A percentile compares a stretch with the other conserved stretches of the same genome.
These are phyloP conservation scores for Fabriciana adippe DNA, from an alignment of 2,888 invertebrate species.

Conservation along the genomic window DNA sequence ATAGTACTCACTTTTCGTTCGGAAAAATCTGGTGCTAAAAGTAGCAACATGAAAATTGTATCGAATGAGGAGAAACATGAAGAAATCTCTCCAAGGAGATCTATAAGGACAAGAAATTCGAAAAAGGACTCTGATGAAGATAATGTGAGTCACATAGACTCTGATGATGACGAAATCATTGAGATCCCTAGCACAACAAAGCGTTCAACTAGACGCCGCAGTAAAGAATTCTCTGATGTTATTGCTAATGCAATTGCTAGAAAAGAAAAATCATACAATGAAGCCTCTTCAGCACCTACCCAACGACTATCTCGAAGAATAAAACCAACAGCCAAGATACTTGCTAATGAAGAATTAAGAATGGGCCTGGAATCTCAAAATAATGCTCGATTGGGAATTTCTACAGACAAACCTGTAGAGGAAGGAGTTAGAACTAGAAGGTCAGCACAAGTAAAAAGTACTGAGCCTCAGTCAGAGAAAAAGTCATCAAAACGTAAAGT, in stretches of 20 bases:
- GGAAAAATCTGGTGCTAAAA: conserved; percentile 81
- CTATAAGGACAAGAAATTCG: conserved; percentile 57
- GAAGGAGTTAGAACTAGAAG: conserved; percentile 67
- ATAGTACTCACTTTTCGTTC: conserved; percentile 85
- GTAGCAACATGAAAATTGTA: conserved; percentile 78
- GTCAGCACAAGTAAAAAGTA: conserved; percentile 53
- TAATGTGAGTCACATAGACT: conserved; percentile 56
- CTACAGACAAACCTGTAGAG: conserved; percentile 60
- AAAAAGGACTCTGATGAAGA: conserved; percentile 71
- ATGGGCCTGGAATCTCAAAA: conserved; percentile 82
- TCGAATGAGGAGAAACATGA: conserved; percentile 73
- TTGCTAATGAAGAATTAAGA: conserved; percentile 84
- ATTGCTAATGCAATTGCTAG: conserved; percentile 87
- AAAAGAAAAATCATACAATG: conserved; percentile 87
- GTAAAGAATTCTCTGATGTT: conserved; percentile 84
- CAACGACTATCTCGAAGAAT: conserved; percentile 78
- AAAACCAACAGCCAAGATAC: conserved; percentile 85
- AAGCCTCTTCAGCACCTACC: conserved; percentile 58
- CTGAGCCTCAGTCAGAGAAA: conserved; percentile 44
- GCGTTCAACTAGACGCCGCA: conserved; percentile 84
- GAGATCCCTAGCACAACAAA: conserved; percentile 77
- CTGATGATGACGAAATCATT: conserved; percentile 68
- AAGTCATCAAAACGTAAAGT: conserved; percentile 38
- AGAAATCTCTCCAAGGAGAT: conserved; percentile 63
- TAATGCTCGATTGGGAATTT: conserved; percentile 76